Evolutionary conservation across 2,113 vertebrate genomes (phyloP), one percentile per base, ranked within the genome.

Genomic region (Hippolais icterina): DNA sequence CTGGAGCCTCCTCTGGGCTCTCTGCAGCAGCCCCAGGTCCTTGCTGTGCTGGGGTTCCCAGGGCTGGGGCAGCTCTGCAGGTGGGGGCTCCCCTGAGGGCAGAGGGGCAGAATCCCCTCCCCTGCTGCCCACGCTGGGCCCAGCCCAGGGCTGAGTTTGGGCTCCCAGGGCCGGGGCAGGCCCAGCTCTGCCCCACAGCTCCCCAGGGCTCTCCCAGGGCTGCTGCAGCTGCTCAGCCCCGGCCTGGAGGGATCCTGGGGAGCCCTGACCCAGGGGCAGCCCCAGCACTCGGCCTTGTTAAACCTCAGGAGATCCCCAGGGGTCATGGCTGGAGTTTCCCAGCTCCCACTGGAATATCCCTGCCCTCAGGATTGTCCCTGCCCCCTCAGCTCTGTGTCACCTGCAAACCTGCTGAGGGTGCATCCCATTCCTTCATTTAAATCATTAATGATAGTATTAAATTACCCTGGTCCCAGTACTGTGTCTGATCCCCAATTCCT

Each of bases 281-380:
- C 18, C 35, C 52, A 31, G 35, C 50, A 2, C 24, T 41, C 6
- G 20, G 35, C 19, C 46, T 12, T 1, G 5, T 5, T 8, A 0
- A 39, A 24, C 12, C 41, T 47, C 56, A 3, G 57, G 15, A 21
- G 12, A 11, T 24, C 33, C 84, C n/a, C 56, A 19, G n/a, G 39
- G n/a, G 35, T 10, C 39, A 7, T 4, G 16, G 3, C 28, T 61
- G 6, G 15, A n/a, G 28, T n/a, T 41, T 21, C 2, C 16, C n/a
- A 6, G 53, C 10, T 54, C 24, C 28, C 57, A 4, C n/a, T 25
- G 75, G 5, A 41, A 5, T 35, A 29, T 42, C 86, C 31, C 59
- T 80, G 42, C 1, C 12, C 37, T n/a, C n/a, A n/a, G n/a, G n/a
- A n/a, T n/a, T 35, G 35, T 42, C 86, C 31, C 59, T 80, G 42